phyloP scores from a whole-genome alignment of 1,140 invertebrate species.

The Anthonomus grandis region DNA sequence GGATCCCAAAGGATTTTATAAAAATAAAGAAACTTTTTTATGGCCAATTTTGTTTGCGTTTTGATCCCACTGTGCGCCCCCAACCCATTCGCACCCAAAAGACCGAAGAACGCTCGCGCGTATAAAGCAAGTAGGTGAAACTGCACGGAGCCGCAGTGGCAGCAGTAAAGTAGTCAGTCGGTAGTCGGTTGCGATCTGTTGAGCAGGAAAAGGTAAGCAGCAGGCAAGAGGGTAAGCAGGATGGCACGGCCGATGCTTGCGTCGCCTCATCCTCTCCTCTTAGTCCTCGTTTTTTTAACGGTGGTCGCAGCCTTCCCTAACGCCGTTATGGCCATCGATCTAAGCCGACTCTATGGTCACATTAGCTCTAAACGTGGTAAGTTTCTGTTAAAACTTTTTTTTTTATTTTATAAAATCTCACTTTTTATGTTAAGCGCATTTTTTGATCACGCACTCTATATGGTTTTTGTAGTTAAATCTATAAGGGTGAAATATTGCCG shows the following conservation, averaged over 20 bases:
- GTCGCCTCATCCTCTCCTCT: constrained; percentile 46
- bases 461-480: too few species aligned
- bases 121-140: constrained; percentile 28
- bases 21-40: too few species aligned
- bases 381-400: constrained; percentile 31
- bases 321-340: constrained; percentile 60
- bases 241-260: constrained; percentile 44
- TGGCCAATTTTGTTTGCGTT: too few species aligned
- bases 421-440: too few species aligned
- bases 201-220: too few species aligned
- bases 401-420: too few species aligned
- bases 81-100: constrained; percentile 5
- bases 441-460: too few species aligned
- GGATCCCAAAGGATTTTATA: too few species aligned
- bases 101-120: constrained; percentile 15
- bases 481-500: too few species aligned
- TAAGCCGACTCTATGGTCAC: constrained; percentile 65
- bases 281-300: constrained; percentile 51
- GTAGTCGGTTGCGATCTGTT: constrained; percentile 29
- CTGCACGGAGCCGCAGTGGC: constrained; percentile 23
- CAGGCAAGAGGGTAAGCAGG: constrained; percentile 46
- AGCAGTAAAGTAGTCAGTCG: too few species aligned
- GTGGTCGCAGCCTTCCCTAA: constrained; percentile 55
- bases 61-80: too few species aligned
- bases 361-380: constrained; percentile 63